phyloP scores from a whole-genome alignment of 2,113 vertebrate genomes.

The Etheostoma spectabile region DNA sequence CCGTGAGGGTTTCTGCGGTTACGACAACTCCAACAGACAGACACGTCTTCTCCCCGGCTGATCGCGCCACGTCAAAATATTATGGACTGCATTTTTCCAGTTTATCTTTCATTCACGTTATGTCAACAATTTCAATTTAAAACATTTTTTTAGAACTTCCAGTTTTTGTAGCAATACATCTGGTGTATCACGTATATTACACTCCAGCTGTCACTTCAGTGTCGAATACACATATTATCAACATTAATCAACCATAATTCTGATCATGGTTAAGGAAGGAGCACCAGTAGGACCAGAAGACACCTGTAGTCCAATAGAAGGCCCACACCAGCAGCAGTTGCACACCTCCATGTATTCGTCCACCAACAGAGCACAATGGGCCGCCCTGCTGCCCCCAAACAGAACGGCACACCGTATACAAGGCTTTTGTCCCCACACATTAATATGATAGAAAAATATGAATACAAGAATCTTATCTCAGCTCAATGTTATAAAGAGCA shows the following conservation, averaged over 20 bases:
- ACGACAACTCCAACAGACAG: too few relatives aligned
- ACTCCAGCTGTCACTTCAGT: too few relatives aligned
- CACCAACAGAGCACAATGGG: slow-evolving; percentile 89
- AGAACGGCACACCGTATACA: slow-evolving; percentile 84
- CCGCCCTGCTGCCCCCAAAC: slow-evolving; percentile 82
- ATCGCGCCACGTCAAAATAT: too few relatives aligned
- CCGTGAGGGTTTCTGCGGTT: too few relatives aligned
- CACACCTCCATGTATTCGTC: slow-evolving; percentile 52
- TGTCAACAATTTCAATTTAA: too few relatives aligned
- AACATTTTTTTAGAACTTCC: too few relatives aligned
- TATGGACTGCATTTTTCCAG: too few relatives aligned
- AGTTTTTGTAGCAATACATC: too few relatives aligned
- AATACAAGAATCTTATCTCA: slow-evolving; percentile 97
- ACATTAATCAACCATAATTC: neutral
- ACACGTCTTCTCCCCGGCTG: too few relatives aligned
- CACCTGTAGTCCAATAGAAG: neutral
- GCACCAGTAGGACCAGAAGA: neutral
- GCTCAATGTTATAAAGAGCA: slow-evolving; percentile 94
- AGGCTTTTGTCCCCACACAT: slow-evolving; percentile 95
- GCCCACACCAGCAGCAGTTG: slow-evolving; percentile 1
- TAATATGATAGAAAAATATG: slow-evolving; percentile 97
- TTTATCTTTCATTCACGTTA: too few relatives aligned
- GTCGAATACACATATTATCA: neutral
- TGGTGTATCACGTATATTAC: too few relatives aligned
- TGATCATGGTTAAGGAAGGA: neutral